A percentile compares a stretch with the other conserved stretches of the same genome.
phyloP scores from a whole-genome alignment of 2,888 invertebrate genomes.

The Adelognathus sp. region DNA sequence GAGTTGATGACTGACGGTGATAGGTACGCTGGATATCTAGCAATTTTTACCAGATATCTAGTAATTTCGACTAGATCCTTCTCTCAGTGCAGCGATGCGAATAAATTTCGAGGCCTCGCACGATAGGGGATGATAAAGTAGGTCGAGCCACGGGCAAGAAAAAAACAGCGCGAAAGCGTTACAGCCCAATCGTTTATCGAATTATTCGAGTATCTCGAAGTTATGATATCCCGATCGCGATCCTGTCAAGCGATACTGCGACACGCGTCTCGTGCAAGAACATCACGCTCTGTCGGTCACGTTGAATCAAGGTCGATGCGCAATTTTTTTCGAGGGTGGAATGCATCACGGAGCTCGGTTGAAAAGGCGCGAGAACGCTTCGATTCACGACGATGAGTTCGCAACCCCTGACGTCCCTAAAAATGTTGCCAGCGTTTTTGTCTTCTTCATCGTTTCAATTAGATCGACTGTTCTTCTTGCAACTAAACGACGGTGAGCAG shows the following conservation, averaged over 20 bases:
- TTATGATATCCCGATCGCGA: constrained; percentile 43
- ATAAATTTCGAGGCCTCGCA: too few relatives aligned
- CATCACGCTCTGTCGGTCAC: constrained; percentile 32
- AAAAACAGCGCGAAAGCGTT: constrained; percentile 6
- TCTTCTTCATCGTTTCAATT: not conserved
- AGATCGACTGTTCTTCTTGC: not conserved
- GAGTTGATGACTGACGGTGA: too few relatives aligned
- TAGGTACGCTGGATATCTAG: too few relatives aligned
- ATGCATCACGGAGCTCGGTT: constrained; percentile 33
- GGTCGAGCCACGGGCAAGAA: not conserved
- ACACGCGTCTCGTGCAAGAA: constrained; percentile 58
- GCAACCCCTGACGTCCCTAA: constrained; percentile 4
- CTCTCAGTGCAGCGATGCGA: too few relatives aligned
- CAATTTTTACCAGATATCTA: too few relatives aligned
- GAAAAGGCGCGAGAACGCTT: not conserved
- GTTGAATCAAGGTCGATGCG: constrained; percentile 5
- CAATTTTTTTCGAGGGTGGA: constrained; percentile 30
- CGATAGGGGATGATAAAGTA: not conserved
- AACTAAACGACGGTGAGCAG: not conserved
- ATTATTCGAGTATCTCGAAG: constrained; percentile 56
- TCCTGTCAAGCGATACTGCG: constrained; percentile 48
- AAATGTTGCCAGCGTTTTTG: not conserved
- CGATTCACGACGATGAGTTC: constrained; percentile 11
- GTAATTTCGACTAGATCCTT: too few relatives aligned
- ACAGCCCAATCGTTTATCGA: constrained; percentile 55